A percentile compares a stretch with the other conserved stretches of the same genome.
Conservation (phyloP, 2,113 vertebrate species). For the Cariama cristata region DNA sequence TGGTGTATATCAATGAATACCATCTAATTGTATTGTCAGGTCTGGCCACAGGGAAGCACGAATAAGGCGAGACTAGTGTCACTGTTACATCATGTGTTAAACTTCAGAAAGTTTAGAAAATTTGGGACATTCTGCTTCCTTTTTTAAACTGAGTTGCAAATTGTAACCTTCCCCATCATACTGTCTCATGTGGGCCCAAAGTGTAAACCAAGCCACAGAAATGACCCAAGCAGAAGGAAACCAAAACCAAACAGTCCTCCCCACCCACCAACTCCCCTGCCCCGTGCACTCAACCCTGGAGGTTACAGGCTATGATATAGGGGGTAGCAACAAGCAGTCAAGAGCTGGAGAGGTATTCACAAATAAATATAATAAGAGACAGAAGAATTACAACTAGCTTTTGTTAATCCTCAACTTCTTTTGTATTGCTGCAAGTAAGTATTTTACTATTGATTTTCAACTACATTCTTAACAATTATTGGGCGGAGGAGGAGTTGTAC, state of each 20-base stretch:
- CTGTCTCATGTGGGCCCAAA: neutral
- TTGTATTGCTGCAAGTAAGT: neutral
- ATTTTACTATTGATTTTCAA: neutral
- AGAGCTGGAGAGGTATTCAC: neutral
- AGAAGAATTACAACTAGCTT: neutral
- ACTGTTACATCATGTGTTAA: neutral
- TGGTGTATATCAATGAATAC: neutral
- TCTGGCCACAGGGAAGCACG: neutral
- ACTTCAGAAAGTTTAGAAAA: neutral
- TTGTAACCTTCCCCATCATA: neutral
- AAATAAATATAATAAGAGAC: neutral
- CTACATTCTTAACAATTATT: neutral
- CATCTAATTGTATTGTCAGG: neutral
- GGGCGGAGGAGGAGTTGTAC: rapidly evolving
- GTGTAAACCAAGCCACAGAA: neutral
- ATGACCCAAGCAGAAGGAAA: neutral
- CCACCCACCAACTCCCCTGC: rapidly evolving
- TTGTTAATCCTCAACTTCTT: neutral
- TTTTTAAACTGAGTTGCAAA: neutral
- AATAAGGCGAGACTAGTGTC: neutral
- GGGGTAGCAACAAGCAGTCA: neutral
- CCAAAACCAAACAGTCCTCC: neutral
- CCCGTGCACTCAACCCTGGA: rapidly evolving
- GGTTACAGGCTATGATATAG: neutral
- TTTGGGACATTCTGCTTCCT: neutral